Base-by-base conservation (phyloP, 2,797 vertebrate genomes). In the Centropyge bicolor region DNA sequence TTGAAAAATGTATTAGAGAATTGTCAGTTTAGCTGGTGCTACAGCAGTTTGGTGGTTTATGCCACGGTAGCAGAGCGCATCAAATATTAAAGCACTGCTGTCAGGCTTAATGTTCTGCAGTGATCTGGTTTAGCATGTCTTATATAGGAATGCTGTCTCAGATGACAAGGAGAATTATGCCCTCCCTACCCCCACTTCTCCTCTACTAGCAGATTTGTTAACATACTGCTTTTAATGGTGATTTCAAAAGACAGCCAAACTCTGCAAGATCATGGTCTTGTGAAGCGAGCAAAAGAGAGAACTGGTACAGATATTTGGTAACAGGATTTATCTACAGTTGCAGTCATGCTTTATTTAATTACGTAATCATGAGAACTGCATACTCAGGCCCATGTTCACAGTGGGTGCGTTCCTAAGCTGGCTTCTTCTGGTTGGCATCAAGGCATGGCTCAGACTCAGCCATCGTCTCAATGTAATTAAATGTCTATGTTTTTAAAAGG, bases 81-180 rank as follows among this genome's bases (percentile, higher is more conserved):
- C 87, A 94, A 92, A 94, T 94, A 93, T 95, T 94, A 92, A 94
- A 92, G 87, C 45, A 24, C 68, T 84, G 69, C 89, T 91, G 88
- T 94, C 91, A 91, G 91, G 90, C 90, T 89, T 93, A 93, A 94
- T 93, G 91, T 92, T 93, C 85, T 90, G 89, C 90, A 92, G 89
- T 91, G 91, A 94, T 93, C 91, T 93, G 90, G 90, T 94, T 94
- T 92, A 91, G 89, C 88, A 85, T 91, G 90, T 89, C 90, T 93
- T 83, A 90, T 91, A 91, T 82, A 90, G 90, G 89, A 93, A 92
- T 84, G 79, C 81, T 85, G 85, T 89, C 89, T 91, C 82, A 83
- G 86, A 94, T 93, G 90, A 91, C 83, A 80, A 83, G 86, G 83
- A 88, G 87, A 89, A 89, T 88, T 85, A 88, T 89, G 74, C 78